Base-by-base conservation (phyloP, 2,888 invertebrate species). In the Opisthograptis luteolata region DNA sequence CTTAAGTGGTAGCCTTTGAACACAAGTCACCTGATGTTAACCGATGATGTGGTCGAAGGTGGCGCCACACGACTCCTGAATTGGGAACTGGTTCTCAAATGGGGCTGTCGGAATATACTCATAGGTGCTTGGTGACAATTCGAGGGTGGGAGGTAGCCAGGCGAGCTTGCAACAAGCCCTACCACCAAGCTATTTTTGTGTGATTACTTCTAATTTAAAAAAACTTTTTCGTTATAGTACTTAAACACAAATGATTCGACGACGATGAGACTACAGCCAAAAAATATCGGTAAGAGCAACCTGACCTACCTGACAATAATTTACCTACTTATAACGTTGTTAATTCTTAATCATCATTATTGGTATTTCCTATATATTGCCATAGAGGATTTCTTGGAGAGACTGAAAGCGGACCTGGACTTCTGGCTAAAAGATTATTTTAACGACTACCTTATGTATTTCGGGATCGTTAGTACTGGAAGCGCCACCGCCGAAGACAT, bases 361-460 rank as follows among this genome's bases (percentile, higher is more conserved):
- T 25, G 41, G 17, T 40, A 8, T 27, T 40, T 20, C 17, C 12
- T 51, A 60, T 4, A 15, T 30, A 8, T 22, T 9, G 24, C 9
- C 14, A 9, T 68, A 87, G 87, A 62, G 19, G 67, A 68, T 9
- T 84, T 82, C 54, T 13, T 83, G 19, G 55, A 66, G 4, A 72
- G 76, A 60, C 39, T 89, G 46, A 82, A 82, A 56, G 60, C 58
- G 0, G 82, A 85, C 47, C 54, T 89, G 13, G 76, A 87, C 50
- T 58, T 66, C 8, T 89, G 88, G 88, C 40, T 87, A 8, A 81
- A 79, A 47, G 87, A 88, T 61, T 89, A 81, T 54, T 85, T 87
- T 52, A 87, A 87, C 49, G 85, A 89, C 56, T 80, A 75, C 35
- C 62, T 86, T 2, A 70, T 79, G 49, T 70, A 73, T 24, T 70